Percentiles rank a stretch among this genome's conserved stretches.
These are phyloP conservation scores for Anastrepha ludens DNA, from an alignment of 1,140 invertebrate species.

Conservation along the genomic window DNA sequence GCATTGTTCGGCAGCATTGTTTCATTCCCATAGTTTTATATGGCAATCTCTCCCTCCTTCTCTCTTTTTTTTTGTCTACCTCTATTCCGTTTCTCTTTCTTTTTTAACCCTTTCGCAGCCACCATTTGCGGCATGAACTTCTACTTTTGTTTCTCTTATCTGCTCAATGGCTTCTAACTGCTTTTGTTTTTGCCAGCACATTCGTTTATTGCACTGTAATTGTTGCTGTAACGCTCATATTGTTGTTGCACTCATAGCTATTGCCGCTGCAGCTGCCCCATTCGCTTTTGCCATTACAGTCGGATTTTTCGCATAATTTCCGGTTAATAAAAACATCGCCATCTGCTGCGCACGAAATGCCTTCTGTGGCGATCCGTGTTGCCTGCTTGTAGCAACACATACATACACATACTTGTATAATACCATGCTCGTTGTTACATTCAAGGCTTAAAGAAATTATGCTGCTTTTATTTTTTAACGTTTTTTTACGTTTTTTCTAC, in stretches of 20 bases:
- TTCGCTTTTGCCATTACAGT: neutral
- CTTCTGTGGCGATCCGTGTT: neutral
- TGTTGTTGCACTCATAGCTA: neutral
- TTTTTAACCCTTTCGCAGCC: neutral
- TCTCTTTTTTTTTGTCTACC: neutral
- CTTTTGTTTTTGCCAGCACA: conserved; percentile 23
- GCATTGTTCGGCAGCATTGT: neutral
- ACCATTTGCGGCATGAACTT: neutral
- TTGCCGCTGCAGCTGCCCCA: neutral
- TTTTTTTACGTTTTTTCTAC: neutral
- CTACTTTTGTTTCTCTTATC: conserved; percentile 4
- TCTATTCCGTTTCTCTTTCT: neutral
- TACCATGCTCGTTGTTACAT: neutral
- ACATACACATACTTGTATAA: neutral
- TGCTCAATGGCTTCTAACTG: neutral
- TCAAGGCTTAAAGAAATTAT: neutral
- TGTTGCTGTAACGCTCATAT: neutral
- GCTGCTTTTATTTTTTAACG: neutral
- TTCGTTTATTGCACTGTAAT: conserved; percentile 32
- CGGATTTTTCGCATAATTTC: conserved; percentile 46
- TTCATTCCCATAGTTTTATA: neutral
- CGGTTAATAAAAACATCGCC: conserved; percentile 42
- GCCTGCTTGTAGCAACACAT: neutral
- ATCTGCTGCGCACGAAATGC: neutral
- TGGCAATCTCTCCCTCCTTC: neutral